Conservation (phyloP, 2,113 vertebrate genomes). For the Odontophorus gujanensis region DNA sequence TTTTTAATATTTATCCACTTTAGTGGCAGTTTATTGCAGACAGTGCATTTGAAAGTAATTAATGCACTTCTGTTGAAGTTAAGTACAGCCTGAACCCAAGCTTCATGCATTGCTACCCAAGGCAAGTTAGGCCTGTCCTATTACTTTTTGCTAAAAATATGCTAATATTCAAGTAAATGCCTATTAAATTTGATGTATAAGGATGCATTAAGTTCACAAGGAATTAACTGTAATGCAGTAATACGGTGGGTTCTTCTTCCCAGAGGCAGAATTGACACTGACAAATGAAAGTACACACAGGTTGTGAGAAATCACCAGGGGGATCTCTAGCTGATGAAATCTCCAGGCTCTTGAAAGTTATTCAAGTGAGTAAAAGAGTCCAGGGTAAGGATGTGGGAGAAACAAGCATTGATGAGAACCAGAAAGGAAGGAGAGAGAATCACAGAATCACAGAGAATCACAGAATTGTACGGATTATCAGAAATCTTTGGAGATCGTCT, state of each 20-base stretch:
- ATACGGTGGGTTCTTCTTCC: fast-evolving
- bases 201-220: not conserved
- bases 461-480: too few relatives aligned
- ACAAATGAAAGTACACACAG: not conserved
- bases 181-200: constrained; percentile 1
- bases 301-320: not conserved
- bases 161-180: constrained; percentile 9
- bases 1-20: not conserved
- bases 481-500: too few relatives aligned
- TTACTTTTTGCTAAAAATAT: not conserved
- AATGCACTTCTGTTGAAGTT: not conserved
- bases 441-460: not conserved
- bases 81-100: not conserved
- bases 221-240: not conserved
- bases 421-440: not conserved
- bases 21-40: not conserved
- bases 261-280: not conserved
- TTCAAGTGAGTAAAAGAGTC: not conserved
- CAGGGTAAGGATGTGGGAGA: not conserved
- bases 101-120: not conserved
- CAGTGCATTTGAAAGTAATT: not conserved
- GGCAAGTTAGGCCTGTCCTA: not conserved
- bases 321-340: not conserved
- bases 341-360: not conserved
- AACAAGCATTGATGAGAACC: not conserved